Percentiles rank a stretch among this genome's conserved stretches.
phyloP scores from a whole-genome alignment of 2,113 vertebrate species.

The sheep (Ovis aries) region ARS-UI_Ramb_v3.0 NC_056054.1:177739001-177739500 shows the following conservation, averaged over 20 bases:
- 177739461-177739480: neutral
- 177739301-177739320: neutral
- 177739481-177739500: neutral
- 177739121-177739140: neutral
- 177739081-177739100: neutral
- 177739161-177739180: neutral
- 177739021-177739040: neutral
- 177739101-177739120: neutral
- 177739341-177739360: neutral
- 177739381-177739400: neutral
- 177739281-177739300: neutral
- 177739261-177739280: neutral
- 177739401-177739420: neutral
- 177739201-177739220: neutral
- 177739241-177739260: neutral
- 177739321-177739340: neutral
- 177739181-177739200: neutral
- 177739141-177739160: neutral
- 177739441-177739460: neutral
- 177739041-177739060: neutral
- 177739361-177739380: neutral
- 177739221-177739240: neutral
- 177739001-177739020: neutral
- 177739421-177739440: neutral
- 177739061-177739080: accelerated